These are phyloP conservation scores for Gymnogyps californianus DNA, from an alignment of 2,113 vertebrate species.

Conservation along the genomic window DNA sequence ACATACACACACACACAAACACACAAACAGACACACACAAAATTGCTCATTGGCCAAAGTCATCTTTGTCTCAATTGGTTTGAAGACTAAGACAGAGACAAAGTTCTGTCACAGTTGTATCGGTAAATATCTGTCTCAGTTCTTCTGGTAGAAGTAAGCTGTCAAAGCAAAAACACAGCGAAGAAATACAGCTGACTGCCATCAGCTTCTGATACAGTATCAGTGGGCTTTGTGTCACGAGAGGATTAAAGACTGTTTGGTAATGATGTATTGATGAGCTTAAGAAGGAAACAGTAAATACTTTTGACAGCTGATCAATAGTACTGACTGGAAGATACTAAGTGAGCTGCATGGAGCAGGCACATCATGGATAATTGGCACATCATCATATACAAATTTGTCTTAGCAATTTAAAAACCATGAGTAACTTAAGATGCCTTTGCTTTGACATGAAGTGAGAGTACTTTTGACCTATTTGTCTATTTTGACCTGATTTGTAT, in stretches of 20 bases:
- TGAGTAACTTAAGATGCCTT: neutral
- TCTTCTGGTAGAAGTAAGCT: neutral
- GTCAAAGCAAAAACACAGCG: neutral
- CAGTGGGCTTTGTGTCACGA: neutral
- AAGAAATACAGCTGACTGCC: neutral
- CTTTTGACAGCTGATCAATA: constrained; percentile 1
- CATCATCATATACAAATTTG: neutral
- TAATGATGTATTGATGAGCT: neutral
- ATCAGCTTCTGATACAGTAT: neutral
- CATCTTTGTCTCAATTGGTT: neutral
- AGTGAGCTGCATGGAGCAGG: neutral
- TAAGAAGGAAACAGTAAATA: neutral
- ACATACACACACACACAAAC: neutral
- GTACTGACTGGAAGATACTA: neutral
- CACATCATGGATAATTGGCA: neutral
- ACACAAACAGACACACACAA: neutral
- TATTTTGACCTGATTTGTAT: neutral
- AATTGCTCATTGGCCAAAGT: neutral
- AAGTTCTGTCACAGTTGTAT: neutral
- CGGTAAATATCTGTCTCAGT: neutral
- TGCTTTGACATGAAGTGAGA: neutral
- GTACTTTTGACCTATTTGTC: neutral
- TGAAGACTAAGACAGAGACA: neutral
- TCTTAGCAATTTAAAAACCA: neutral
- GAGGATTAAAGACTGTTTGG: neutral